Evolutionary conservation across 1,140 invertebrate genomes (phyloP).

Genomic region (Drosophila sucinea): DNA sequence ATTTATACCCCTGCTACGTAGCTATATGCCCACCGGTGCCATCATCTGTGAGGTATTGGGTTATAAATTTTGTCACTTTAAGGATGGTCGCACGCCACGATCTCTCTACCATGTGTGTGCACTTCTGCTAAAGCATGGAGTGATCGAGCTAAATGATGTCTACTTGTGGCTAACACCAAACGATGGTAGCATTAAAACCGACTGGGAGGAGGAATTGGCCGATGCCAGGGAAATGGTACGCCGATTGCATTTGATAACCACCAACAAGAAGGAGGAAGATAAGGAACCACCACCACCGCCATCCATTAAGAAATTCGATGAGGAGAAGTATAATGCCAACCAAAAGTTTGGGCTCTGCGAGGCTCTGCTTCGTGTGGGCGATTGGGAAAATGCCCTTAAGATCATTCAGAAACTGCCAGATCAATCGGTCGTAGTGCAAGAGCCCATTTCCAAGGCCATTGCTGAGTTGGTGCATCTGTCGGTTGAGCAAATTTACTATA

Average conservation of each 20-base stretch:
- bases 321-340: slow-evolving; percentile 89
- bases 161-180: slow-evolving; percentile 95
- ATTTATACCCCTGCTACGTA: slow-evolving; percentile 92
- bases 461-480: slow-evolving; percentile 92
- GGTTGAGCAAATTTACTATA: slow-evolving; percentile 94
- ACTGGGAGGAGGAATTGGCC: slow-evolving; percentile 92
- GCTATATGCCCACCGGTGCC: slow-evolving; percentile 92
- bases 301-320: slow-evolving; percentile 87
- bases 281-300: slow-evolving; percentile 86
- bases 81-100: slow-evolving; percentile 89
- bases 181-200: slow-evolving; percentile 91
- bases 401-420: slow-evolving; percentile 93
- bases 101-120: slow-evolving; percentile 95
- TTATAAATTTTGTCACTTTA: slow-evolving; percentile 94
- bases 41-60: slow-evolving; percentile 97
- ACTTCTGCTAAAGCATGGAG: slow-evolving; percentile 92
- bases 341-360: slow-evolving; percentile 97
- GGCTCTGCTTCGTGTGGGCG: slow-evolving; percentile 93
- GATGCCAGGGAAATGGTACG: slow-evolving; percentile 94
- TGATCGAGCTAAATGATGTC: slow-evolving; percentile 94
- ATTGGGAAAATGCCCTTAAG: slow-evolving; percentile 93
- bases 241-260: slow-evolving; percentile 93
- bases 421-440: slow-evolving; percentile 90
- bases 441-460: slow-evolving; percentile 91
- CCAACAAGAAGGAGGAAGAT: slow-evolving; percentile 92